Percentiles rank a stretch among this genome's conserved stretches.
phyloP scores from a whole-genome alignment of 2,113 vertebrate genomes.

The Xiphophorus maculatus region DNA sequence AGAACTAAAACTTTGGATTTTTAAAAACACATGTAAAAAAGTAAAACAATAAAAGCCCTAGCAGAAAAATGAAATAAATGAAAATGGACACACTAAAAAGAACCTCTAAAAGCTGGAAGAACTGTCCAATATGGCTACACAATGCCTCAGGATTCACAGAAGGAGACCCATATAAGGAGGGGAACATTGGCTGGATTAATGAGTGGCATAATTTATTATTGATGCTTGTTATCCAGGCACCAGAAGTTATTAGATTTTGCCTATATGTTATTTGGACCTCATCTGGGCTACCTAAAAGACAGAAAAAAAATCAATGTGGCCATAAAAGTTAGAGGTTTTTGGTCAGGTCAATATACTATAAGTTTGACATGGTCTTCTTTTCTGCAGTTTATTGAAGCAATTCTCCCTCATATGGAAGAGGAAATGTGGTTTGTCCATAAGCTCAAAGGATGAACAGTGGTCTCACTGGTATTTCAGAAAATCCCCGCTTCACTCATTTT shows the following conservation, averaged over 20 bases:
- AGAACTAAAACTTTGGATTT: not conserved
- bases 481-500: not conserved
- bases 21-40: no score
- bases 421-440: conserved; percentile 42
- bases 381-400: conserved; percentile 55
- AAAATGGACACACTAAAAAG: no score
- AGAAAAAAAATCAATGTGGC: conserved; percentile 53
- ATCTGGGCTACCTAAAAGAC: conserved; percentile 36
- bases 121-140: conserved; percentile 3
- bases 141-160: conserved; percentile 3
- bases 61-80: no score
- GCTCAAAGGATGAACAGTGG: conserved; percentile 23
- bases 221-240: conserved; percentile 9
- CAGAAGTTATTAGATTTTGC: conserved; percentile 16
- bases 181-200: conserved; percentile 1
- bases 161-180: not conserved
- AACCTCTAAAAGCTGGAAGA: not conserved
- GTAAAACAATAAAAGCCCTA: no score
- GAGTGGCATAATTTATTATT: conserved; percentile 11
- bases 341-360: conserved; percentile 54
- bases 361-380: conserved; percentile 42
- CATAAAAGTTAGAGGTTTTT: conserved; percentile 40
- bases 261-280: conserved; percentile 6
- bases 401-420: conserved; percentile 33
- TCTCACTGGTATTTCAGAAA: conserved; percentile 7